These are phyloP conservation scores for Bhutanitis thaidina DNA, from an alignment of 2,888 invertebrate species.

Conservation along the genomic window DNA sequence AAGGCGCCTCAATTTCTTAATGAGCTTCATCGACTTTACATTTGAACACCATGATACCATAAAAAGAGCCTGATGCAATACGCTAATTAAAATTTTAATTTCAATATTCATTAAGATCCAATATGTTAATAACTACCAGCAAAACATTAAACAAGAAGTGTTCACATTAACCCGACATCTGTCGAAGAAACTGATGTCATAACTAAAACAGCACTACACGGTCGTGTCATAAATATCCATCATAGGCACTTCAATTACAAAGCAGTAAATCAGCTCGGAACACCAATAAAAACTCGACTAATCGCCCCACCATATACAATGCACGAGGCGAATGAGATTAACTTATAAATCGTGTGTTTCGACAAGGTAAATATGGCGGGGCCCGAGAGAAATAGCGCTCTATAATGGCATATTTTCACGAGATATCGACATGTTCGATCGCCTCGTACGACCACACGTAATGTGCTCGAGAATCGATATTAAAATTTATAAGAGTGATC, in stretches of 20 bases:
- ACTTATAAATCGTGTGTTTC: conserved; percentile 38
- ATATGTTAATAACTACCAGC: no score
- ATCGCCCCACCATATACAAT: conserved; percentile 24
- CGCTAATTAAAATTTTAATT: no score
- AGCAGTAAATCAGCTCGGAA: conserved; percentile 27
- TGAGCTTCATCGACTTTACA: conserved; percentile 2
- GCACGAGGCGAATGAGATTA: conserved; percentile 31
- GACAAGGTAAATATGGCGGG: conserved; percentile 28
- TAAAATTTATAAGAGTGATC: conserved; percentile 20
- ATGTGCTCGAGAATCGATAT: conserved; percentile 30
- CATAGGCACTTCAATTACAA: conserved; percentile 29
- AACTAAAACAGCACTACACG: conserved; percentile 1
- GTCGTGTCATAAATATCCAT: conserved; percentile 23
- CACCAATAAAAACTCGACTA: conserved; percentile 29
- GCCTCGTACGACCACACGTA: conserved; percentile 39
- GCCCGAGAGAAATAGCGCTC: conserved; percentile 21
- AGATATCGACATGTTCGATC: conserved; percentile 34
- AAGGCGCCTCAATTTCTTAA: conserved; percentile 11
- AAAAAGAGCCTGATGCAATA: conserved; percentile 3
- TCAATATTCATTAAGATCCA: conserved; percentile 6
- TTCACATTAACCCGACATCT: no score
- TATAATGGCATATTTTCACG: conserved; percentile 33
- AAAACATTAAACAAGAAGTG: no score
- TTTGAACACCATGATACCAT: not conserved
- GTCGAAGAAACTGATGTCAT: not conserved